Percentiles rank a stretch among this genome's conserved stretches.
Conservation (phyloP, 2,797 vertebrate genomes). For the Tadarida brasiliensis region DNA sequence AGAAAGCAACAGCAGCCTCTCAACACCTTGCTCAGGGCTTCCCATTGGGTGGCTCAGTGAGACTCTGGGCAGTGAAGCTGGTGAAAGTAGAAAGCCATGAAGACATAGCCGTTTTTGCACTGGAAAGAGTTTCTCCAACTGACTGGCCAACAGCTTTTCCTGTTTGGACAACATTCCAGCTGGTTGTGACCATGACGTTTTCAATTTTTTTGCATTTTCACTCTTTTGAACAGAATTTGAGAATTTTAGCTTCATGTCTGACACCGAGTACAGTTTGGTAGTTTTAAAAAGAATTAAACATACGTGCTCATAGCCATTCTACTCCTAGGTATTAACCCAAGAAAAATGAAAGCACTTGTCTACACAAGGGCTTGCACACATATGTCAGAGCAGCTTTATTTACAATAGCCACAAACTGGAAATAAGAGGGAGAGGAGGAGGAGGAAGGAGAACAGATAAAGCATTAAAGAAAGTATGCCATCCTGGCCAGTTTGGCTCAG, state of each 20-base stretch:
- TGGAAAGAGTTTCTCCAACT: slow-evolving; percentile 96
- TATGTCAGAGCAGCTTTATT: not conserved
- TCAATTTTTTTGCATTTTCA: slow-evolving; percentile 97
- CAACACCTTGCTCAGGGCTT: slow-evolving; percentile 87
- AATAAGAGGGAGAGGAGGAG: not conserved
- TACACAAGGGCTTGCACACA: not conserved
- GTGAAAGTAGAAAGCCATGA: slow-evolving; percentile 97
- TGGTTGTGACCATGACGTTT: slow-evolving; percentile 96
- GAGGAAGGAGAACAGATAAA: not conserved
- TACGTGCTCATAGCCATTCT: not conserved
- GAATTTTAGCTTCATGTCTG: too few species aligned
- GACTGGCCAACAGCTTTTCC: slow-evolving; percentile 98
- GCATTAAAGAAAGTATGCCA: not conserved
- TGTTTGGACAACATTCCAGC: slow-evolving; percentile 96
- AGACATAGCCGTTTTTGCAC: slow-evolving; percentile 97
- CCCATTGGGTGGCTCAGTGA: slow-evolving; percentile 84
- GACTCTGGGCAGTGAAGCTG: slow-evolving; percentile 87
- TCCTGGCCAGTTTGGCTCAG: too few species aligned
- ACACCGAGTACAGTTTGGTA: not conserved
- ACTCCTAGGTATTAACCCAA: not conserved
- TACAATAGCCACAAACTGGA: not conserved
- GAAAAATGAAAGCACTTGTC: not conserved
- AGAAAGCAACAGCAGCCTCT: slow-evolving; percentile 46
- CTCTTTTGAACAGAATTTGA: slow-evolving; percentile 95
- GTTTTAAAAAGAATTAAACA: not conserved